phyloP scores from a whole-genome alignment of 2,888 invertebrate genomes.

The Melolontha melolontha region DNA sequence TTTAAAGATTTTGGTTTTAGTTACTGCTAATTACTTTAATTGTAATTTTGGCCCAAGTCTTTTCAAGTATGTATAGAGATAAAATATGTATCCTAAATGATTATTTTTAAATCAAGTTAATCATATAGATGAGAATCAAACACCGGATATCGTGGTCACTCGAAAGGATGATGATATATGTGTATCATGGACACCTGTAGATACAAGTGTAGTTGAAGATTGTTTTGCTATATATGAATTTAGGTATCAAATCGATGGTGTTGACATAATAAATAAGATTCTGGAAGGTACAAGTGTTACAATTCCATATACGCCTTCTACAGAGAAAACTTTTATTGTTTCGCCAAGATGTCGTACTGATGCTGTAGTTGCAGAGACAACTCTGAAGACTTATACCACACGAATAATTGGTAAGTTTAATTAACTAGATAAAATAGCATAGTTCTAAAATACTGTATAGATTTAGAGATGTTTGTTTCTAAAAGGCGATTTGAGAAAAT shows the following conservation, averaged over 20 bases:
- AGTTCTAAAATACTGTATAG: too few relatives aligned
- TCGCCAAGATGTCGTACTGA: slow-evolving; percentile 16
- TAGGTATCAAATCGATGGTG: slow-evolving; percentile 9
- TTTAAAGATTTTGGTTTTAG: neutral
- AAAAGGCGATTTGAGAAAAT: too few relatives aligned
- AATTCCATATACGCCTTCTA: slow-evolving; percentile 5
- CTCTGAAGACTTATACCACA: neutral
- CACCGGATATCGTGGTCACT: neutral
- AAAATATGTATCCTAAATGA: neutral
- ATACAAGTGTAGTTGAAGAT: neutral
- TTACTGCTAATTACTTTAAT: neutral
- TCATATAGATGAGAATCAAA: neutral
- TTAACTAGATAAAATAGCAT: too few relatives aligned
- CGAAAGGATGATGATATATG: neutral
- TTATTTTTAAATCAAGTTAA: neutral
- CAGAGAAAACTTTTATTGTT: neutral
- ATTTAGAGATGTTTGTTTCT: too few relatives aligned
- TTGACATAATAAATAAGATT: neutral
- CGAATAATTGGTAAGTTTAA: slow-evolving; percentile 3
- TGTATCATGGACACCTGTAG: slow-evolving; percentile 3
- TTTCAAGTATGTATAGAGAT: slow-evolving; percentile 3
- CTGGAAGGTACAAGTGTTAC: neutral
- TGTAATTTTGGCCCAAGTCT: too few relatives aligned
- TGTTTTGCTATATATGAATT: neutral
- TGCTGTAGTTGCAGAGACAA: neutral